phyloP scores from a whole-genome alignment of 2,797 vertebrate genomes.

The Pelodytes ibericus region DNA sequence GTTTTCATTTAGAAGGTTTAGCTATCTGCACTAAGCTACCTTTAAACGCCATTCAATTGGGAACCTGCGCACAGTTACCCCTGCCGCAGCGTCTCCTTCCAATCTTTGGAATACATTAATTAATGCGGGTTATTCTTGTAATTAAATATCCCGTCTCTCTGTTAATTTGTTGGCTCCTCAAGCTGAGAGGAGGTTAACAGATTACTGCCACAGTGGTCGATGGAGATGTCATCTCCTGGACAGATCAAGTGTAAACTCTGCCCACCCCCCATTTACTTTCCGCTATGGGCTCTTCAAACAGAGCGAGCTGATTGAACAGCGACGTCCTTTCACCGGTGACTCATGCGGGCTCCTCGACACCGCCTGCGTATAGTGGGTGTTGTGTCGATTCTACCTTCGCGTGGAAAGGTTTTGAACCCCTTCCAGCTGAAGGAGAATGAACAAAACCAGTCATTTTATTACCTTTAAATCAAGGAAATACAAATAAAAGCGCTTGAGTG shows the following conservation, averaged over 20 bases:
- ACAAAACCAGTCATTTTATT: too few species aligned
- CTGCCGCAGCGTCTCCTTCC: too few species aligned
- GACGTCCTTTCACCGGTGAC: constrained; percentile 37
- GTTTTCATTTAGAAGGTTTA: too few species aligned
- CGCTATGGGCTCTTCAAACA: constrained; percentile 21
- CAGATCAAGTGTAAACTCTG: too few species aligned
- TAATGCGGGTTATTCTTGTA: neutral
- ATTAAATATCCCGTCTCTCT: too few species aligned
- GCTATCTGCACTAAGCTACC: too few species aligned
- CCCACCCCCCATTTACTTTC: constrained; percentile 20
- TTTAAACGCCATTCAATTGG: too few species aligned
- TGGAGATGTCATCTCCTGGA: constrained; percentile 14
- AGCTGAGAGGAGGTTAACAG: constrained; percentile 9
- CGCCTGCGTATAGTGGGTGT: constrained; percentile 39
- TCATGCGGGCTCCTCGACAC: constrained; percentile 23
- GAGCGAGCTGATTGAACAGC: constrained; percentile 22
- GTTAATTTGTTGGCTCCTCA: neutral
- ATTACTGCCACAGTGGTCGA: constrained; percentile 4
- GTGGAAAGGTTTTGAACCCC: neutral
- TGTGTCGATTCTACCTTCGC: neutral
- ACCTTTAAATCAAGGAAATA: too few species aligned
- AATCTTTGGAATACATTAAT: neutral
- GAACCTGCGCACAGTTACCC: too few species aligned
- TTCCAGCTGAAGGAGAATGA: too few species aligned
- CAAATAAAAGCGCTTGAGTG: too few species aligned